phyloP scores from a whole-genome alignment of 1,140 invertebrate genomes.

The Cherax destructor region DNA sequence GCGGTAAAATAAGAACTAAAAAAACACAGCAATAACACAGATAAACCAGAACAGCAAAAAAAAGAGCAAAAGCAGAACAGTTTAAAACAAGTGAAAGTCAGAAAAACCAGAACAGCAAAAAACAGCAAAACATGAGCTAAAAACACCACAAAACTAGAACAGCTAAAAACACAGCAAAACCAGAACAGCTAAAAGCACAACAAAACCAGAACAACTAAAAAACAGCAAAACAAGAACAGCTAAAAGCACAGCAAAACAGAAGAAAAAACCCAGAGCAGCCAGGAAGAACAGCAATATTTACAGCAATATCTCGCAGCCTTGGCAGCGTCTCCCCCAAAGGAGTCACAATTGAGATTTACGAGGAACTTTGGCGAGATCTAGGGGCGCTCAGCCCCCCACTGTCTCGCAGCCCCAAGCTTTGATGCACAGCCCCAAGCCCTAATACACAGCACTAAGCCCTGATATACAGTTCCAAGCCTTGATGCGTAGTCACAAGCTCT shows the following conservation, averaged over 20 bases:
- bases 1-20: not conserved
- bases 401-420: no score
- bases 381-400: no score
- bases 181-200: not conserved
- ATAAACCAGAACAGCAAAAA: not conserved
- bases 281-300: slow-evolving; percentile 5
- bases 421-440: no score
- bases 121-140: not conserved
- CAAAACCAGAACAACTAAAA: not conserved
- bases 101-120: not conserved
- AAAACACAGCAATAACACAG: not conserved
- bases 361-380: no score
- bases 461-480: no score
- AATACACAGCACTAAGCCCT: no score
- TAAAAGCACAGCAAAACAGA: not conserved
- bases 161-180: not conserved
- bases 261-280: not conserved
- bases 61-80: no score
- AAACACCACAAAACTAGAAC: not conserved
- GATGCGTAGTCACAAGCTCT: no score
- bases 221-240: not conserved
- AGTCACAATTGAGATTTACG: no score
- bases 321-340: no score
- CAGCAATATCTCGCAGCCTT: no score
- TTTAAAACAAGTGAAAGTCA: no score